phyloP scores from a whole-genome alignment of 2,888 invertebrate genomes.

The Andrena bucephala region DNA sequence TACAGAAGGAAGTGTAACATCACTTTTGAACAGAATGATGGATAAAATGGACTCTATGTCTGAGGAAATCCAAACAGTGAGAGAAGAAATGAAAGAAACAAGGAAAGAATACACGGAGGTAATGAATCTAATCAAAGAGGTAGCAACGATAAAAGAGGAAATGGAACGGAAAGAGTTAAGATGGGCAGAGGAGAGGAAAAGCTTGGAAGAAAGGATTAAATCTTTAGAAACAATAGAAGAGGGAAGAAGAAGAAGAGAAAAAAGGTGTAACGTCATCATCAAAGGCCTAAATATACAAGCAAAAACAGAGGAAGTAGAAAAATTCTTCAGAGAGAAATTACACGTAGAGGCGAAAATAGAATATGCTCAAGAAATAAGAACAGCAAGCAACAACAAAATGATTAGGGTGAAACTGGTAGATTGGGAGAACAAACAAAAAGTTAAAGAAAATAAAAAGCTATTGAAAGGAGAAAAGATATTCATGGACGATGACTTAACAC shows the following conservation, averaged over 20 bases:
- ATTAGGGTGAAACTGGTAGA: background rate
- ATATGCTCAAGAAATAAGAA: background rate
- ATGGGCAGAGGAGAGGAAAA: background rate
- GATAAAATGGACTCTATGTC: background rate
- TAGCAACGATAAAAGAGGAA: background rate
- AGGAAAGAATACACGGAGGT: background rate
- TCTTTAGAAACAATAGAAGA: background rate
- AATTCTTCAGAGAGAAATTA: background rate
- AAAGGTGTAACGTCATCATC: background rate
- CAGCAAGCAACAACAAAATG: background rate
- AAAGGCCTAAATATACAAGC: background rate
- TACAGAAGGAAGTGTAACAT: background rate
- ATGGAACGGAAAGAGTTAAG: background rate
- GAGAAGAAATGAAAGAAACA: slow-evolving; percentile 1
- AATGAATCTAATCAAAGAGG: background rate
- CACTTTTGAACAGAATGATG: background rate
- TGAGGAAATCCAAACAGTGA: background rate
- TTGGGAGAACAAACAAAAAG: background rate
- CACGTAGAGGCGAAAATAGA: background rate
- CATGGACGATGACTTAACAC: background rate
- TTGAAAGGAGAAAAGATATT: background rate
- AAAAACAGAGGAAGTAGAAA: background rate
- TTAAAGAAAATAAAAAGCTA: too few species aligned
- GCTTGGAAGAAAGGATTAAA: background rate
- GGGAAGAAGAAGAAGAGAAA: background rate